Percentiles rank a stretch among this genome's conserved stretches.
Conservation (phyloP, 2,113 vertebrate genomes). For the Pluvialis apricaria region DNA sequence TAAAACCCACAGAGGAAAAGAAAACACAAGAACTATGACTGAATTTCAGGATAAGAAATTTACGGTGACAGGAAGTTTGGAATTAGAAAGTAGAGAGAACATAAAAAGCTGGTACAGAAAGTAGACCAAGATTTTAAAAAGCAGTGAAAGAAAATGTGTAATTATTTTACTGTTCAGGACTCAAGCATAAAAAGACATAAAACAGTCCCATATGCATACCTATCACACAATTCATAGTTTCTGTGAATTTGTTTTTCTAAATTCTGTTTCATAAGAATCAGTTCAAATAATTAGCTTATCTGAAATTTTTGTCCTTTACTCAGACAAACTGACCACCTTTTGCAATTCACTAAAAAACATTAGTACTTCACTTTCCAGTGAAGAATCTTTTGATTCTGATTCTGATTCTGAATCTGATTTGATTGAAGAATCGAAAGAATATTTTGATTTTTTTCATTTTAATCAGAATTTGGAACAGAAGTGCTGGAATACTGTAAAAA, state of each 20-base stretch:
- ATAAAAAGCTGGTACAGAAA: neutral
- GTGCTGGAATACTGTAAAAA: neutral
- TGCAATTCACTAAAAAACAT: neutral
- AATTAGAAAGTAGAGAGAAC: neutral
- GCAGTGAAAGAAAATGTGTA: neutral
- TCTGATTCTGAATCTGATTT: too few species aligned
- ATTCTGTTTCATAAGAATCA: neutral
- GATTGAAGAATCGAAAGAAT: too few species aligned
- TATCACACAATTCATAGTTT: neutral
- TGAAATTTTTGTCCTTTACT: neutral
- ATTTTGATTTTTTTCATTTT: neutral
- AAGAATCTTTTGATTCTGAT: too few species aligned
- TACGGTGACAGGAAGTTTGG: neutral
- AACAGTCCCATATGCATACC: neutral
- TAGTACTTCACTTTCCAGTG: neutral
- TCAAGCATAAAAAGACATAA: neutral
- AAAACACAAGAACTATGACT: neutral
- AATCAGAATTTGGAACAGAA: neutral
- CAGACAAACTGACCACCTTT: neutral
- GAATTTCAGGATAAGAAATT: neutral
- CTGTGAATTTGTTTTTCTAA: neutral
- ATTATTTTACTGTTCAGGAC: neutral
- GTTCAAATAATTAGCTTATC: neutral
- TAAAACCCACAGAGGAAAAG: neutral
- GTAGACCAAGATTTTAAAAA: neutral